phyloP scores from a whole-genome alignment of 2,113 vertebrate genomes.

The Colossoma macropomum region DNA sequence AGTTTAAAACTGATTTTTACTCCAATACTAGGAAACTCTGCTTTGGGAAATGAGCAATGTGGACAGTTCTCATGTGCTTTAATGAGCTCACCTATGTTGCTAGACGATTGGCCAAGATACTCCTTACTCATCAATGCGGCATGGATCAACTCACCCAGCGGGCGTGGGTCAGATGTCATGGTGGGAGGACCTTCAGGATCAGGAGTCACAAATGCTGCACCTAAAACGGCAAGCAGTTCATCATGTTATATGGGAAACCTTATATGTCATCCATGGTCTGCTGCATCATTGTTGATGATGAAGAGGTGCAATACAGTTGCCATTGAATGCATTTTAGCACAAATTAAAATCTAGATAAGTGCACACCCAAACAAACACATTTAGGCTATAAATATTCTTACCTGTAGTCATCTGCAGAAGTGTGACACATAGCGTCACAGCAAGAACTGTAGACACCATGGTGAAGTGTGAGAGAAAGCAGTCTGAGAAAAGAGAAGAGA shows the following conservation, averaged over 20 bases:
- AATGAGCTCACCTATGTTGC: slow-evolving; percentile 74
- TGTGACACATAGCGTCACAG: slow-evolving; percentile 75
- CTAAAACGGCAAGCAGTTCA: slow-evolving; percentile 64
- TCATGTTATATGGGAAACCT: background rate
- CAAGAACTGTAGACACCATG: slow-evolving; percentile 71
- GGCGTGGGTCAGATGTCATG: slow-evolving; percentile 70
- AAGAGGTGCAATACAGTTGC: background rate
- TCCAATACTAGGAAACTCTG: no score
- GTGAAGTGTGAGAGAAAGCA: slow-evolving; percentile 58
- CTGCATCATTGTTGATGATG: background rate
- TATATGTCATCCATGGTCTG: background rate
- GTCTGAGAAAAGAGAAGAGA: slow-evolving; percentile 51
- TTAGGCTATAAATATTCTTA: slow-evolving; percentile 52
- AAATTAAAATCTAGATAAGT: slow-evolving; percentile 8
- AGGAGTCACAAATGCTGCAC: slow-evolving; percentile 78
- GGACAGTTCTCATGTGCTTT: background rate
- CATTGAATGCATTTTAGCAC: background rate
- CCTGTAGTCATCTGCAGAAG: slow-evolving; percentile 73
- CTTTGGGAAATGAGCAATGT: background rate
- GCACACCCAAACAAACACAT: slow-evolving; percentile 5
- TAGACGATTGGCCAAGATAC: slow-evolving; percentile 76
- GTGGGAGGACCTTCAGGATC: slow-evolving; percentile 68
- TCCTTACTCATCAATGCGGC: slow-evolving; percentile 85
- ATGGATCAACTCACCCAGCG: slow-evolving; percentile 82
- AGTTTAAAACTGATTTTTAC: no score